Conservation (phyloP, 1,140 invertebrate genomes). For the Hyles vespertilio region DNA sequence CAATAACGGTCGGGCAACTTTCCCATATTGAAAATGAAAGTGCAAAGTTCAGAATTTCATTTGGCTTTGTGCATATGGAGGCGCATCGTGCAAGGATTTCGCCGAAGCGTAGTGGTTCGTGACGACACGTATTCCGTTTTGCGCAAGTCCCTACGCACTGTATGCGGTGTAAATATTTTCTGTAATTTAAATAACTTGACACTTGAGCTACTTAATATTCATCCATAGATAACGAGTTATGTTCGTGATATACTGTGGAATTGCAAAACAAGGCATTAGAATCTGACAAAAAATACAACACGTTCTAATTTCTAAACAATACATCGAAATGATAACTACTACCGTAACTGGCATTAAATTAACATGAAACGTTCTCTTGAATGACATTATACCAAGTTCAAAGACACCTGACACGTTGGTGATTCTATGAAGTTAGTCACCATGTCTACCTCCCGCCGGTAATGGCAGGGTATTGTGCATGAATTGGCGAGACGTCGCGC, state of each 20-base stretch:
- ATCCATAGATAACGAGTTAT: no score
- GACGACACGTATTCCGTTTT: slow-evolving; percentile 39
- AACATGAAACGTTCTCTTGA: no score
- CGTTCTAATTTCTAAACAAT: no score
- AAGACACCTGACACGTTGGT: no score
- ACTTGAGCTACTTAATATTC: no score
- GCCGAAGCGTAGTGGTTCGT: slow-evolving; percentile 41
- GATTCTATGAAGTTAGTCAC: neutral
- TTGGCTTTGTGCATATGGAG: slow-evolving; percentile 15
- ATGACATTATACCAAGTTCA: no score
- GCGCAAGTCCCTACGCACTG: slow-evolving; percentile 37
- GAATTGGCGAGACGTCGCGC: slow-evolving; percentile 2
- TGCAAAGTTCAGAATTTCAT: slow-evolving; percentile 26
- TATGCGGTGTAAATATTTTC: neutral
- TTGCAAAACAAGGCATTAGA: no score
- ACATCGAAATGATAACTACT: no score
- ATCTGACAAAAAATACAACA: no score
- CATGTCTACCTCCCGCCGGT: neutral
- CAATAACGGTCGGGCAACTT: neutral
- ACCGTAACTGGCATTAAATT: no score
- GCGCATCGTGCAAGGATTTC: slow-evolving; percentile 32
- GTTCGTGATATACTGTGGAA: slow-evolving; percentile 2
- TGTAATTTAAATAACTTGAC: no score
- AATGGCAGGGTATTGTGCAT: no score
- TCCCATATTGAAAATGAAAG: slow-evolving; percentile 30